These are phyloP conservation scores for Streblospio benedicti DNA, from an alignment of 1,140 invertebrate species.

Conservation along the genomic window DNA sequence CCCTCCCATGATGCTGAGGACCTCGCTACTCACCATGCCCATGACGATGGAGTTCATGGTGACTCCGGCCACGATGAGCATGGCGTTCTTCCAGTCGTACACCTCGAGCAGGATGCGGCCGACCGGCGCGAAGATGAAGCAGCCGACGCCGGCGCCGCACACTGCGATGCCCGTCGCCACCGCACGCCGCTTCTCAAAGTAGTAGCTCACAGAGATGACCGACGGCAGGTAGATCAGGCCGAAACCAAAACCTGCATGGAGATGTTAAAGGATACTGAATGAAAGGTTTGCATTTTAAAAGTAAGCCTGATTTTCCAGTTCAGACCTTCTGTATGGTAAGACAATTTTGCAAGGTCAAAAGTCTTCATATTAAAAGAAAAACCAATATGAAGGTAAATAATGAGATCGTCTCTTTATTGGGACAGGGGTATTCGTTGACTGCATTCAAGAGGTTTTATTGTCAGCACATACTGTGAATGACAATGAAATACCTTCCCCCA, in stretches of 20 bases:
- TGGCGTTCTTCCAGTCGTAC: conserved; percentile 76
- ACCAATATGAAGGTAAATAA: no score
- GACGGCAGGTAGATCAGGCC: conserved; percentile 89
- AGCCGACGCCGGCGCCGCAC: conserved; percentile 74
- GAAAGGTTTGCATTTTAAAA: no score
- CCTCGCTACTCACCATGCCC: conserved; percentile 56
- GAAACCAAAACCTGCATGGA: conserved; percentile 69
- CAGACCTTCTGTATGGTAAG: no score
- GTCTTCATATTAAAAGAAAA: no score
- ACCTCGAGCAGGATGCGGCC: conserved; percentile 8
- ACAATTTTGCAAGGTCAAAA: no score
- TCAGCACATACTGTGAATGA: no score
- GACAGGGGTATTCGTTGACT: no score
- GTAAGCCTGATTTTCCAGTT: no score
- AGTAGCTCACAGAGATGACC: conserved; percentile 86
- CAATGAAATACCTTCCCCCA: no score
- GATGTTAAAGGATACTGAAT: conserved; percentile 10
- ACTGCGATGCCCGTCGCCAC: conserved; percentile 88
- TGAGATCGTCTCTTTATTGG: no score
- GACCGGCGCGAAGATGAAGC: conserved; percentile 76
- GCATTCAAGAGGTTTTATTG: no score
- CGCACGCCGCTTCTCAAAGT: conserved; percentile 83
- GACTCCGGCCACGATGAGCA: conserved; percentile 81
- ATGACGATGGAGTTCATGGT: conserved; percentile 87
- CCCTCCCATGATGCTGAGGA: neutral